Evolutionary conservation across 2,797 vertebrate species (phyloP).

Genomic region (Falco concolor): DNA sequence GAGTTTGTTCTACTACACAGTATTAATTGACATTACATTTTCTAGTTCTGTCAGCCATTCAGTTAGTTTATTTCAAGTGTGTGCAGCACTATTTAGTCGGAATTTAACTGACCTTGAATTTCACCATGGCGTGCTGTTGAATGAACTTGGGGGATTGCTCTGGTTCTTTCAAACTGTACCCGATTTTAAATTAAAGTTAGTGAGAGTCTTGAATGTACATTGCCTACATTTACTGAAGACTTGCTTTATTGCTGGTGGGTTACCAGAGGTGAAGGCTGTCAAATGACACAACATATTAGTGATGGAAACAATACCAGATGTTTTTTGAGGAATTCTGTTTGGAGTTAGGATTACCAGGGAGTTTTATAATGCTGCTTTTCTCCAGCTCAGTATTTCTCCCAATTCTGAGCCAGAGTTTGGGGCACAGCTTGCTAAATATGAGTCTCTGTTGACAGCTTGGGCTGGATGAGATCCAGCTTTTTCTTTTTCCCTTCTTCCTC

Average conservation of each 20-base stretch:
- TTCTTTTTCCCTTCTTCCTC: not conserved
- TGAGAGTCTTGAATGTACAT: rapidly evolving
- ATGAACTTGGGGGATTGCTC: not conserved
- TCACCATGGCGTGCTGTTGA: not conserved
- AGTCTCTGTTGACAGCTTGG: not conserved
- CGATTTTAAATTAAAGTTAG: too few species aligned
- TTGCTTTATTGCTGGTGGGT: not conserved
- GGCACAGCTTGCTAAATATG: not conserved
- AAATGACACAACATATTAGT: rapidly evolving
- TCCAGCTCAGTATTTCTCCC: not conserved
- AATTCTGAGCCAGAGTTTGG: not conserved
- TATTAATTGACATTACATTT: not conserved
- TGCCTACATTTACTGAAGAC: not conserved
- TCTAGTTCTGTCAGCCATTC: not conserved
- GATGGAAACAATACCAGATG: rapidly evolving
- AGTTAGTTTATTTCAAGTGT: not conserved
- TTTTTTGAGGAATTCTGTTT: not conserved
- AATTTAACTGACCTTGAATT: not conserved
- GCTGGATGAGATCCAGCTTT: not conserved
- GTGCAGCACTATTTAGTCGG: not conserved
- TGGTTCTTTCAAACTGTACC: not conserved
- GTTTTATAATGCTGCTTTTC: not conserved
- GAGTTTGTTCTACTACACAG: not conserved
- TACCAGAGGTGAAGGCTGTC: not conserved
- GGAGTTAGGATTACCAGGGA: not conserved